A percentile compares a stretch with the other conserved stretches of the same genome.
Conservation (phyloP, 2,113 vertebrate species). For the Polypterus senegalus region DNA sequence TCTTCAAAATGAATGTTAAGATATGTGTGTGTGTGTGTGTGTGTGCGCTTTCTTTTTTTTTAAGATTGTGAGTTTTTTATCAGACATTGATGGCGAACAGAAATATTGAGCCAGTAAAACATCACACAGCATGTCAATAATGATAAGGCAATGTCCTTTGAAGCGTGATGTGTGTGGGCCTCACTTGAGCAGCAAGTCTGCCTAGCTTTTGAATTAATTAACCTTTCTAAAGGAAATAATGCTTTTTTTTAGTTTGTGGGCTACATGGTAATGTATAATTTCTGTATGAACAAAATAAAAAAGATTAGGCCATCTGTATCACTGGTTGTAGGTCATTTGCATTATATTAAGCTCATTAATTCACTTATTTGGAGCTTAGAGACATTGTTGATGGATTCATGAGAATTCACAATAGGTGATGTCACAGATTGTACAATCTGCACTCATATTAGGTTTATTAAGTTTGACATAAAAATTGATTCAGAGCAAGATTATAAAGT, state of each 20-base stretch:
- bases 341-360: too few species aligned
- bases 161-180: background rate
- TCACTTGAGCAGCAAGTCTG: background rate
- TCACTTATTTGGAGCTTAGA: too few species aligned
- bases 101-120: background rate
- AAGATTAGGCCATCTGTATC: too few species aligned
- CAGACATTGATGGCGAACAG: background rate
- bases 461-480: too few species aligned
- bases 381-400: too few species aligned
- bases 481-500: too few species aligned
- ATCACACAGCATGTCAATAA: slow-evolving; percentile 6
- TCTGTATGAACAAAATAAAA: too few species aligned
- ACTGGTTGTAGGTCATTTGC: too few species aligned
- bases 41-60: background rate
- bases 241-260: background rate
- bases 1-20: background rate
- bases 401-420: too few species aligned
- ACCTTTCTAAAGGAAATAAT: slow-evolving; percentile 1
- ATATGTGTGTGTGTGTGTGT: background rate
- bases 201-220: slow-evolving; percentile 5
- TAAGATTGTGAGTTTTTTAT: background rate
- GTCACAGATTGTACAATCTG: too few species aligned
- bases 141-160: slow-evolving; percentile 1
- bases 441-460: too few species aligned
- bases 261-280: background rate